phyloP scores from a whole-genome alignment of 2,888 invertebrate species.

The Brachynemurus nebulosus region DNA sequence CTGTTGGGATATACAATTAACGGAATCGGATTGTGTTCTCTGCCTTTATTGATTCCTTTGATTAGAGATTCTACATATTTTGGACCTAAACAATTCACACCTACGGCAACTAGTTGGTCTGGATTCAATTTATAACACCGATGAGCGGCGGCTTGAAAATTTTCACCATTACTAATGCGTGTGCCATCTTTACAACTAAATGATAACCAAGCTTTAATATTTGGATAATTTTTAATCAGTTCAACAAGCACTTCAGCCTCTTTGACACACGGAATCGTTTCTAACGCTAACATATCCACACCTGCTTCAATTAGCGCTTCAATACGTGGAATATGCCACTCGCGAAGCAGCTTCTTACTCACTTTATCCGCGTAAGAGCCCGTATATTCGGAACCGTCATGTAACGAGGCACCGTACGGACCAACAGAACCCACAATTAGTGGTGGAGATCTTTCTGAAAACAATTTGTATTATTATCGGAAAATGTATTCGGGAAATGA shows the following conservation, averaged over 20 bases:
- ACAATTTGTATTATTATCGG: slow-evolving; percentile 3
- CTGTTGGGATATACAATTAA: slow-evolving; percentile 88
- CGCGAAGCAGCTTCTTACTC: slow-evolving; percentile 45
- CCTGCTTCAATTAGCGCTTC: slow-evolving; percentile 65
- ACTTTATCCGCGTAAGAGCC: slow-evolving; percentile 63
- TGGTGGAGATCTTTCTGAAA: slow-evolving; percentile 15
- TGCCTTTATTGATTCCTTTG: slow-evolving; percentile 36
- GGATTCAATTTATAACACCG: slow-evolving; percentile 45
- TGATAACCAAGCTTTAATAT: slow-evolving; percentile 69
- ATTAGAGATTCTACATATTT: slow-evolving; percentile 46
- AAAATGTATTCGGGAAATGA: background rate
- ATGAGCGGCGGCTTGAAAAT: slow-evolving; percentile 56
- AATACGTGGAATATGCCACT: slow-evolving; percentile 77
- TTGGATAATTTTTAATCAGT: slow-evolving; percentile 64
- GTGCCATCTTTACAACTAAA: slow-evolving; percentile 69
- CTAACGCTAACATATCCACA: slow-evolving; percentile 74
- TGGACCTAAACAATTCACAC: slow-evolving; percentile 77
- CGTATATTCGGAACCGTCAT: slow-evolving; percentile 89
- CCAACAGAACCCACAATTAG: slow-evolving; percentile 81
- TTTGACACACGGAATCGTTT: slow-evolving; percentile 74
- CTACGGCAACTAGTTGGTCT: slow-evolving; percentile 70
- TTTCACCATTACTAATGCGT: slow-evolving; percentile 65
- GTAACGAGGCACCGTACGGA: slow-evolving; percentile 80
- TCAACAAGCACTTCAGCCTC: slow-evolving; percentile 77
- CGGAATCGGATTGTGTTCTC: slow-evolving; percentile 41